Evolutionary conservation across 1,140 invertebrate species (phyloP), one percentile per base, ranked within the genome.

Genomic region (Drosophila repleta): DNA sequence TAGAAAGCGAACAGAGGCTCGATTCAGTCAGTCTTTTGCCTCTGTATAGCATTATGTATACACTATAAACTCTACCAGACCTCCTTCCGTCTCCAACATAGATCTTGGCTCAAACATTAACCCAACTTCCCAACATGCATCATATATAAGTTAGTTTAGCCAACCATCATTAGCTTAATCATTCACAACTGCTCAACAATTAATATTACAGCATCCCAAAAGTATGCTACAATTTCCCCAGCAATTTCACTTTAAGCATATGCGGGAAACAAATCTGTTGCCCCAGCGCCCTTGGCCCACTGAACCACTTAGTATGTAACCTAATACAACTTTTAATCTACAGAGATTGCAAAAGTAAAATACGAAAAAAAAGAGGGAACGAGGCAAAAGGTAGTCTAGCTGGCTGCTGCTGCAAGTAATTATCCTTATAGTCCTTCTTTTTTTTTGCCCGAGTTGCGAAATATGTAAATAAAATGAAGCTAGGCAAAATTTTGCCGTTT

Each of bases 311-410:
- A 41, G 60, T 35, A 58, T 57, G 43, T 35, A 39, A 53, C 18
- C 45, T 67, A 81, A 74, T 76, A 68, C 39, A 87, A 79, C 60
- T 79, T 84, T 84, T 63, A 69, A 64, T 56, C 71, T 58, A 62
- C 24, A 66, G 41, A 77, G 51, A 68, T 64, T 75, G 63, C 24
- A 35, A 35, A 35, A 35, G 11, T 35, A 35, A 35, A 35, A 17
- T 17, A 15, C 10, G 35, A 74, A 49, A 62, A 51, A 29, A 65
- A 49, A 58, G 52, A 58, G 29, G 24, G 69, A 55, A 45, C 39
- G 65, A 37, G 10, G n/a, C 2, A 51, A 39, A 4, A 35, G 11
- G 11, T 35, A 35, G 11, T 32, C 5, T 21, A n/a, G 7, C 41
- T 10, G 21, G 24, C n/a, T 39, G 39, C 8, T 26, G 48, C 48